phyloP scores from a whole-genome alignment of 2,797 vertebrate genomes.

The Paratrypauchen microcephalus region DNA sequence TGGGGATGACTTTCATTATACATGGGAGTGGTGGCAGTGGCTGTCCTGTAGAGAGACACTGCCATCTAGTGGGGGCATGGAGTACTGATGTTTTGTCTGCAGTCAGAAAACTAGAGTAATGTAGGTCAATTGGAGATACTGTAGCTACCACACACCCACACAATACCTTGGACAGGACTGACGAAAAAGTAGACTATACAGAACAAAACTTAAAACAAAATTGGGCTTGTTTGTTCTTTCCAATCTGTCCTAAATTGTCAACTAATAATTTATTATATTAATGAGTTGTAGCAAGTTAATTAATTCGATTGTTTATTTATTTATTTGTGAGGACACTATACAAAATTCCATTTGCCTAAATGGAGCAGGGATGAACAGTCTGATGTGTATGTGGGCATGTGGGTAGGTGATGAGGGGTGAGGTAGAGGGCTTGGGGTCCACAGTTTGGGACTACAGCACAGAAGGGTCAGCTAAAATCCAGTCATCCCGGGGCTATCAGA shows the following conservation, averaged over 20 bases:
- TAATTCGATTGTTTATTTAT: background rate
- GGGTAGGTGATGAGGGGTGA: background rate
- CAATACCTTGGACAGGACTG: background rate
- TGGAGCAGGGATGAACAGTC: background rate
- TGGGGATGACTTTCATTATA: conserved; percentile 5
- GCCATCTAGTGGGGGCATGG: conserved; percentile 67
- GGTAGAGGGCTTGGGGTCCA: too few relatives aligned
- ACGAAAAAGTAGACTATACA: background rate
- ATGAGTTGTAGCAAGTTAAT: background rate
- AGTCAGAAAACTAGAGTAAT: background rate
- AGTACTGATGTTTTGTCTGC: background rate
- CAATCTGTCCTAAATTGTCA: background rate
- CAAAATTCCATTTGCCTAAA: background rate
- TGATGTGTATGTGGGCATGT: background rate
- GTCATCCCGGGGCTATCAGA: background rate
- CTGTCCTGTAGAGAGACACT: conserved; percentile 55
- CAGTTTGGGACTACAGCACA: too few relatives aligned
- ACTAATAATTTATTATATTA: background rate
- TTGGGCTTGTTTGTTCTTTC: background rate
- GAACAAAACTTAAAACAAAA: background rate
- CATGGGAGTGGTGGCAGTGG: conserved; percentile 41
- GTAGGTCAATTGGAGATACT: background rate
- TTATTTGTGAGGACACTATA: background rate
- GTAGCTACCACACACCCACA: background rate
- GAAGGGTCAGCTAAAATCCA: background rate